Evolutionary conservation across 2,113 vertebrate species (phyloP).

Genomic region (Equus przewalskii): DNA sequence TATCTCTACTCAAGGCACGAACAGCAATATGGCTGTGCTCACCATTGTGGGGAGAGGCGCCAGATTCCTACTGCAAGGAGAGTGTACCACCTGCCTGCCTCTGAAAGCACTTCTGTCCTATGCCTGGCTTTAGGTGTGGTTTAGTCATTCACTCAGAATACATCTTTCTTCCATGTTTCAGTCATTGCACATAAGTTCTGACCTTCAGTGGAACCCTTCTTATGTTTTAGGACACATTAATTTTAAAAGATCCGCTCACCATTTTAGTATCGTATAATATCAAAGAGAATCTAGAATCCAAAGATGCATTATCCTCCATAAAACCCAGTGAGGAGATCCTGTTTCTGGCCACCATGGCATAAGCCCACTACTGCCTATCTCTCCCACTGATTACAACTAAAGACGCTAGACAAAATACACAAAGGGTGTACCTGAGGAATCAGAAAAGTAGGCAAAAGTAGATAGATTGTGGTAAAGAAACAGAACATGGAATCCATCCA

Average conservation of each 20-base stretch:
- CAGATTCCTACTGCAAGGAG: background rate
- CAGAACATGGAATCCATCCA: background rate
- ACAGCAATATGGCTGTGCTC: background rate
- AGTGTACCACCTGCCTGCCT: background rate
- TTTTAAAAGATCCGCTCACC: background rate
- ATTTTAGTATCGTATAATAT: background rate
- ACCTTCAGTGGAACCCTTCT: background rate
- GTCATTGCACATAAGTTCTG: background rate
- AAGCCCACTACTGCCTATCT: background rate
- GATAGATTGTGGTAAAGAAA: background rate
- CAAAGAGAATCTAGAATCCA: background rate
- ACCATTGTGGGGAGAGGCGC: background rate
- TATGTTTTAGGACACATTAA: background rate
- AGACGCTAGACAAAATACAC: background rate
- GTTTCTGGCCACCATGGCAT: background rate
- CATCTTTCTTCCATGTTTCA: background rate
- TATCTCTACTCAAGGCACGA: background rate
- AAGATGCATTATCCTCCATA: background rate
- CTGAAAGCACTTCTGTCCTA: background rate
- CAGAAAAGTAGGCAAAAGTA: background rate
- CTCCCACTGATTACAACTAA: background rate
- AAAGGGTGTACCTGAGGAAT: background rate
- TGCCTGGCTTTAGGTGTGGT: background rate
- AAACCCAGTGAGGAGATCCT: background rate
- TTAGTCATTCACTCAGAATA: background rate